Conservation (phyloP, 2,797 vertebrate genomes). For the Anolis apletophallus region DNA sequence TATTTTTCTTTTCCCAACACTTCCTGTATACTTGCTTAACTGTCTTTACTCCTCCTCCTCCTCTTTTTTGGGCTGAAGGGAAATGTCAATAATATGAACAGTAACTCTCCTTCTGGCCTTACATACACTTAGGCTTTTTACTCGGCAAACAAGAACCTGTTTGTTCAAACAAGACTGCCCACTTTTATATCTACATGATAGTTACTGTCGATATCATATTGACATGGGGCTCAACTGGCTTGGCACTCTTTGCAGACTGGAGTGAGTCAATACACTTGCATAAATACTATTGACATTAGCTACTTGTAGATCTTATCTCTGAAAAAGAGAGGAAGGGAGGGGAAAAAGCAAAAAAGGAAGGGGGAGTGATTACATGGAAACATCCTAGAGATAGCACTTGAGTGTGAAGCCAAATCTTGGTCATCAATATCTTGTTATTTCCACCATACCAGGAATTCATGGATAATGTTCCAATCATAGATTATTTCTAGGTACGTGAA, state of each 20-base stretch:
- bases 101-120: fast-evolving
- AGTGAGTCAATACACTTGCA: background rate
- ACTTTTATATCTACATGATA: background rate
- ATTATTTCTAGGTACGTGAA: constrained; percentile 26
- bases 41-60: too few species aligned
- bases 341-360: background rate
- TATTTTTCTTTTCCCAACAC: background rate
- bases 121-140: background rate
- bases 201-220: background rate
- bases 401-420: constrained; percentile 25
- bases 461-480: constrained; percentile 20
- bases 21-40: background rate
- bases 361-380: background rate
- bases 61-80: background rate
- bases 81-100: background rate
- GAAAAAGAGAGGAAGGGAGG: background rate
- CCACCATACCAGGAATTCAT: background rate
- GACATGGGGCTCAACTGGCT: background rate
- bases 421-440: background rate
- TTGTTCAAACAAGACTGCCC: background rate
- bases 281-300: background rate
- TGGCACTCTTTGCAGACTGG: background rate
- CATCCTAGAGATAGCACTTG: background rate
- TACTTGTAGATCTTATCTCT: background rate
- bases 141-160: background rate